Evolutionary conservation across 2,888 invertebrate genomes (phyloP), one percentile per base, ranked within the genome.

Genomic region (Eucera pruinosa): DNA sequence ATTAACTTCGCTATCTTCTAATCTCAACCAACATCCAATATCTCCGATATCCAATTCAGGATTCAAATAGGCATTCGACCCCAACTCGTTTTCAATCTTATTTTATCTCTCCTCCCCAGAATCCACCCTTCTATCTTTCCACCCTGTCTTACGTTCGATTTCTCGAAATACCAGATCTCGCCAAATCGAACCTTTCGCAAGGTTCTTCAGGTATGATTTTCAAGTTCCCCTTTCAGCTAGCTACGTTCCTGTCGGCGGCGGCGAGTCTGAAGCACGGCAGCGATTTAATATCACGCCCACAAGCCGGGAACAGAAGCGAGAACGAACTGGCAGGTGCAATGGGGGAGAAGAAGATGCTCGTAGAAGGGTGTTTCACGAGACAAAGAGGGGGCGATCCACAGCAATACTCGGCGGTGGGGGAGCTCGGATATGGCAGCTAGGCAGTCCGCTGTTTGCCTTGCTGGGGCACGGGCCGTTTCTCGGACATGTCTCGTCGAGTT

Each of bases 281-380:
- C 90, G 87, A 91, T 92, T 91, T 90, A 90, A 91, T 90, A 92
- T 91, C 92, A 90, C 92, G 91, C 91, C 92, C 91, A 90, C 89
- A 81, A 87, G 58, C 77, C 58, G 50, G 47, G 33, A 25, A 58
- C 70, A 47, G 60, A 48, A 78, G 80, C 33, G 80, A 71, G 84
- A 78, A 62, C 65, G 75, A 58, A n/a, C 9, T 64, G 50, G 72
- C 43, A 50, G 61, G 57, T 54, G 62, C 48, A 66, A 33, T 18
- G 70, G 20, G 50, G 1, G 11, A 25, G 60, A 80, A 30, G 48
- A 66, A 55, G 83, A 80, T 55, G 33, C 9, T 62, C 64, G 39
- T 15, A 66, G 68, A 50, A 57, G 57, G 61, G 61, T 64, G 72
- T 43, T 70, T 66, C 57, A 67, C 23, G 47, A 39, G 66, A 66